phyloP scores from a whole-genome alignment of 2,797 vertebrate species.

The Rhadinocentrus ornatus region DNA sequence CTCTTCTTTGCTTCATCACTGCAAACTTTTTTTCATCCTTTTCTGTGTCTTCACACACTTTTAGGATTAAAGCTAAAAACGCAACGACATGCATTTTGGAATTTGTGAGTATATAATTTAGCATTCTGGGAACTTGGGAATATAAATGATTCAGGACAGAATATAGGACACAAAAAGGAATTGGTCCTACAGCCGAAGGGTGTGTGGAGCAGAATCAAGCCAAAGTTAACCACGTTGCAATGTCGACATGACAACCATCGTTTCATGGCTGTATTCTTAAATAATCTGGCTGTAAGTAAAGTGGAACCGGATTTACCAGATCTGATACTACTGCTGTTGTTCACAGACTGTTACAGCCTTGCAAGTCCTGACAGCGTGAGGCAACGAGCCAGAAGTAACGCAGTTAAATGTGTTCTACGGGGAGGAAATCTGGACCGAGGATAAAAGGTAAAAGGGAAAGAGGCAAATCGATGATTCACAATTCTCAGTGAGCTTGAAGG shows the following conservation, averaged over 20 bases:
- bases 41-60: not conserved
- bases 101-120: not conserved
- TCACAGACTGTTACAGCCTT: not conserved
- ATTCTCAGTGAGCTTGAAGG: not conserved
- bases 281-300: no score
- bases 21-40: not conserved
- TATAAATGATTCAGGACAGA: not conserved
- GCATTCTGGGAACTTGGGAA: not conserved
- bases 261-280: no score
- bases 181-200: not conserved
- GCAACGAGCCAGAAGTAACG: not conserved
- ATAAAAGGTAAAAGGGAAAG: not conserved
- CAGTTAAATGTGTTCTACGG: not conserved
- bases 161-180: not conserved
- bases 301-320: no score
- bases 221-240: no score
- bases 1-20: not conserved
- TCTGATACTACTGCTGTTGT: no score
- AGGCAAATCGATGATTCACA: not conserved
- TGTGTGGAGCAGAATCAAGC: not conserved
- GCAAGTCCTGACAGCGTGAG: not conserved
- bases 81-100: not conserved
- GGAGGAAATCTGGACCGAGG: no score
- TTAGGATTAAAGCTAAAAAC: not conserved
- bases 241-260: no score